Evolutionary conservation across 1,140 invertebrate genomes (phyloP), one percentile per base, ranked within the genome.

Genomic region (Palaemon carinicauda): DNA sequence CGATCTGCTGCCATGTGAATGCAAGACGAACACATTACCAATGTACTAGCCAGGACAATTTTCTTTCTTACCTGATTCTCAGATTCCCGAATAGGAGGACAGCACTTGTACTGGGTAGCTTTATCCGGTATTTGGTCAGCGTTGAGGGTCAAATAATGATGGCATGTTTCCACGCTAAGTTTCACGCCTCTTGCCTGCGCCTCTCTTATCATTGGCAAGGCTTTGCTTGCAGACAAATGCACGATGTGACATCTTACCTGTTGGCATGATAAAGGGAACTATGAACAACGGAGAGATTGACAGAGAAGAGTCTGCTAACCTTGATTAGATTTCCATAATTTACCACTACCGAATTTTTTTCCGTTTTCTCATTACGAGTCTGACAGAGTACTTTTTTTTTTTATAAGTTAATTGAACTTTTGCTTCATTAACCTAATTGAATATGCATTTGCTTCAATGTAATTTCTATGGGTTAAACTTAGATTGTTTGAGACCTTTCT

Each of bases 121-220:
- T 92, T 92, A 52, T 92, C 91, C 15, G 94, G 94, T 29, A 96
- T 92, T 52, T 94, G 91, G 89, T 95, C 94, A 19, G 94, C 92
- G 51, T 91, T 91, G 14, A 96, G 90, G 1, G 92, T 92, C n/a
- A 96, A 91, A 90, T 96, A 96, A 90, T 96, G 95, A 82, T 94
- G 94, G 90, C 95, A 95, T 0, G 95, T 96, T 90, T 96, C 95
- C 0, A 93, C 93, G 0, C 94, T 95, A 21, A 96, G 90, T 84
- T 90, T 91, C 5, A 90, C 91, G 7, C 92, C 92, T 7, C 90
- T 89, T 33, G 90, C 80, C 85, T 93, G 93, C 15, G 92, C 91
- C 73, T 92, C 88, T 14, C 89, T 85, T 19, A 93, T 91, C 51
- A 93, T 85, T 1, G 92, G 90, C 24, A 94, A 89, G n/a, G 93